Conservation (phyloP, 2,888 invertebrate genomes). For the Apotomis turbidana region DNA sequence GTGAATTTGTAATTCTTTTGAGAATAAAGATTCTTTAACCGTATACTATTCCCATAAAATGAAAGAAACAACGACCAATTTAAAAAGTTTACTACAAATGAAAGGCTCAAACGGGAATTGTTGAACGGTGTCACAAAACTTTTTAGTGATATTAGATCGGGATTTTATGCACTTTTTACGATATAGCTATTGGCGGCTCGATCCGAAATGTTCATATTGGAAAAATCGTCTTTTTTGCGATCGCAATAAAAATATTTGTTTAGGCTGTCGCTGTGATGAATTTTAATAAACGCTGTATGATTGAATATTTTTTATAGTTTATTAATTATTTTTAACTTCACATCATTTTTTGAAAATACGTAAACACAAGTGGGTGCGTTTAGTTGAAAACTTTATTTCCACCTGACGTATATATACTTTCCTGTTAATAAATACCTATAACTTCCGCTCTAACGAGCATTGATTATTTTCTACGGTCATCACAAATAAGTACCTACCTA, state of each 20-base stretch:
- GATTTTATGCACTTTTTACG: conserved; percentile 39
- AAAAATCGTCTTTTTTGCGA: no score
- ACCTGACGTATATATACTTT: no score
- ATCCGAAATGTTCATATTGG: neutral
- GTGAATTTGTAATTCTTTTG: no score
- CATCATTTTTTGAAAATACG: no score
- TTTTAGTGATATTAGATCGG: conserved; percentile 38
- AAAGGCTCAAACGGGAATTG: conserved; percentile 13
- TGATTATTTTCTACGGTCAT: conserved; percentile 10
- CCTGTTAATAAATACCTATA: neutral
- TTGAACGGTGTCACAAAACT: conserved; percentile 14
- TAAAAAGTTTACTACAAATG: conserved; percentile 31
- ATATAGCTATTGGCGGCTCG: conserved; percentile 11
- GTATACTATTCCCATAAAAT: neutral
- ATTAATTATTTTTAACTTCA: no score
- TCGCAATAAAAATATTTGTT: neutral
- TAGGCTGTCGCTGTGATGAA: neutral
- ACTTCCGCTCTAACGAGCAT: neutral
- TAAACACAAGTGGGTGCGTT: no score
- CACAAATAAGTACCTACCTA: conserved; percentile 4
- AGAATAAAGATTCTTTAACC: no score
- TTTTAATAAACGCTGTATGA: no score
- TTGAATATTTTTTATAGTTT: no score
- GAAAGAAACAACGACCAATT: conserved; percentile 8
- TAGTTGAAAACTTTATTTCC: no score